Evolutionary conservation across 2,888 invertebrate genomes (phyloP).

Genomic region (Athalia circularis): DNA sequence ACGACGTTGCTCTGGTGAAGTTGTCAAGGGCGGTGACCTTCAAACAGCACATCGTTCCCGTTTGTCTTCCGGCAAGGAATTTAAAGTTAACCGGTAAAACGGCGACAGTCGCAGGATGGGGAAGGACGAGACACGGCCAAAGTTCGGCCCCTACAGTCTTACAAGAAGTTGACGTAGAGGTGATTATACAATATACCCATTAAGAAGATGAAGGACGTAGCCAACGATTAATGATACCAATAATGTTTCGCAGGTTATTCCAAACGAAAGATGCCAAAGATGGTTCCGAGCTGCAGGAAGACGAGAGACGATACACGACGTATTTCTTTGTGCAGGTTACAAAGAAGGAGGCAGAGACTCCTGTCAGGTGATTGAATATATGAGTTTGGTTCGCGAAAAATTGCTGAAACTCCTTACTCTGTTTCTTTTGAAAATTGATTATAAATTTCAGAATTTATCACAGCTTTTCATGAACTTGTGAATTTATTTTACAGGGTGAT

Average conservation of each 20-base stretch:
- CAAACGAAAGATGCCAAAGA: constrained; percentile 92
- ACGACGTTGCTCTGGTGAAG: constrained; percentile 90
- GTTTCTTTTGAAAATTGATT: no score
- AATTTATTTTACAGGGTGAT: constrained; percentile 72
- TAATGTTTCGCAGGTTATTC: constrained; percentile 78
- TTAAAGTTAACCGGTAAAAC: constrained; percentile 89
- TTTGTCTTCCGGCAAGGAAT: constrained; percentile 88
- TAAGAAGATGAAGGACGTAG: neutral
- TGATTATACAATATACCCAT: constrained; percentile 48
- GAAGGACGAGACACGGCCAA: constrained; percentile 91
- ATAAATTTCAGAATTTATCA: neutral
- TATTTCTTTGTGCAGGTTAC: constrained; percentile 94
- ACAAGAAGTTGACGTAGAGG: constrained; percentile 89
- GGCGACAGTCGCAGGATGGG: constrained; percentile 96
- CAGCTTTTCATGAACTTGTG: neutral
- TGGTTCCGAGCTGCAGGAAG: constrained; percentile 95
- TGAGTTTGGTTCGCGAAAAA: no score
- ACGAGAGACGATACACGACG: constrained; percentile 94
- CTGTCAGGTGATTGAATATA: constrained; percentile 75
- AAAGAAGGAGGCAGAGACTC: constrained; percentile 85
- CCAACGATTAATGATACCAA: neutral
- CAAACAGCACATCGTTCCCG: constrained; percentile 94
- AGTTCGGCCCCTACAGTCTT: constrained; percentile 91
- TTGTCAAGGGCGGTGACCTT: constrained; percentile 88
- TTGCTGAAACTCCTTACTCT: no score